These are phyloP conservation scores for Melanaphis sacchari DNA, from an alignment of 1,140 invertebrate genomes.

Conservation along the genomic window DNA sequence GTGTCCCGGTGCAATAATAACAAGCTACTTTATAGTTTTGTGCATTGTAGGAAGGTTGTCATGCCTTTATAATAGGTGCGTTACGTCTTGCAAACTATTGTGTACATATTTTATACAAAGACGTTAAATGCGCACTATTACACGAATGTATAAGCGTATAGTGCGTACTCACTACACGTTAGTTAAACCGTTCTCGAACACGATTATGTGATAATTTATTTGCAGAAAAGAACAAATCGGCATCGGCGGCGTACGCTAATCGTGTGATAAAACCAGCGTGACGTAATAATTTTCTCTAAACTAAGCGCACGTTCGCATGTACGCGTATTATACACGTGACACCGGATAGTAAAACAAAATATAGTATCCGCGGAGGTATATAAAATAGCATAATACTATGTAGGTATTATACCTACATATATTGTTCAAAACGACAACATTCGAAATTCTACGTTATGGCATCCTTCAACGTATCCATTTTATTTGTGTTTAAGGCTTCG, in stretches of 20 bases:
- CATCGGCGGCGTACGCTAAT: slow-evolving; percentile 12
- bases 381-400: not conserved
- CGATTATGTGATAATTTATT: slow-evolving; percentile 46
- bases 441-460: not conserved
- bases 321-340: not conserved
- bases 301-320: not conserved
- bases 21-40: not conserved
- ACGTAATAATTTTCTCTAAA: not conserved
- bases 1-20: not conserved
- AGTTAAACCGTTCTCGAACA: slow-evolving; percentile 35
- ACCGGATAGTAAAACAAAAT: not conserved
- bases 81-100: not conserved
- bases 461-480: not conserved
- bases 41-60: too few relatives aligned
- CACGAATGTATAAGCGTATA: not conserved
- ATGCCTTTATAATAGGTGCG: not conserved
- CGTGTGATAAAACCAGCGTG: slow-evolving; percentile 43
- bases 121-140: slow-evolving; percentile 18
- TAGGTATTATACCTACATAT: not conserved
- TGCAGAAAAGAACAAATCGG: slow-evolving; percentile 33
- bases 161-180: not conserved
- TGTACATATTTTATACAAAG: slow-evolving; percentile 32
- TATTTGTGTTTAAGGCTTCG: not conserved
- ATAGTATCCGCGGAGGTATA: not conserved
- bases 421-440: not conserved